These are phyloP conservation scores for Malthinus seriepunctatus DNA, from an alignment of 2,888 invertebrate species.

Conservation along the genomic window DNA sequence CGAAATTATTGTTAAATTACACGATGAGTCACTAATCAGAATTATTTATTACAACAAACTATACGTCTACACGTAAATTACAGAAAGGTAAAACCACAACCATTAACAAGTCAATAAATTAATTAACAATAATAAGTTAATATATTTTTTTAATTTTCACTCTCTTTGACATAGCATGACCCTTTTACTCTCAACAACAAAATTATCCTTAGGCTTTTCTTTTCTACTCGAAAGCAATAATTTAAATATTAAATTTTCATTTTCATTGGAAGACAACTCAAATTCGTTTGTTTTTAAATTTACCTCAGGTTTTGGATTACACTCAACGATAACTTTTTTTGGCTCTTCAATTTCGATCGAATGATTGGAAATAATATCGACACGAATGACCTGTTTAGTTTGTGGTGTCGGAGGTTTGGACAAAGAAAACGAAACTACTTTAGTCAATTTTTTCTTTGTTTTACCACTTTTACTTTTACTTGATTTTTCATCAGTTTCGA, in stretches of 20 bases:
- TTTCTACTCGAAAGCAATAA: slow-evolving; percentile 7
- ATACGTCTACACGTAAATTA: slow-evolving; percentile 3
- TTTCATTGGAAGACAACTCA: not conserved
- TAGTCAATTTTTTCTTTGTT: slow-evolving; percentile 31
- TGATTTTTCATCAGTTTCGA: slow-evolving; percentile 24
- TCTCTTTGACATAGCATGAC: slow-evolving; percentile 21
- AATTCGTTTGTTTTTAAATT: too few species aligned
- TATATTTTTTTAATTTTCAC: slow-evolving; percentile 12
- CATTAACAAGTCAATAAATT: slow-evolving; percentile 1
- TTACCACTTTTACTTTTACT: slow-evolving; percentile 30
- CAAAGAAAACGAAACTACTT: slow-evolving; percentile 46
- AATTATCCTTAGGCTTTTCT: not conserved
- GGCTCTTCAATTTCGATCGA: slow-evolving; percentile 38
- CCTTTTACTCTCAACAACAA: slow-evolving; percentile 23
- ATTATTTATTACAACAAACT: slow-evolving; percentile 20
- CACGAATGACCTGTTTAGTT: slow-evolving; percentile 51
- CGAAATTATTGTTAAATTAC: slow-evolving; percentile 17
- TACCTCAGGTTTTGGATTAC: too few species aligned
- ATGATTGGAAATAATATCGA: slow-evolving; percentile 51
- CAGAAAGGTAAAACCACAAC: not conserved
- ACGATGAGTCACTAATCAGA: slow-evolving; percentile 16
- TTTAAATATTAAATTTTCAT: slow-evolving; percentile 8
- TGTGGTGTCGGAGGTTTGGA: slow-evolving; percentile 51
- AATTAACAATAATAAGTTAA: slow-evolving; percentile 3
- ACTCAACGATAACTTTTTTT: slow-evolving; percentile 8